Conservation (phyloP, 2,888 invertebrate genomes). For the Drosophila kambysellisi region DNA sequence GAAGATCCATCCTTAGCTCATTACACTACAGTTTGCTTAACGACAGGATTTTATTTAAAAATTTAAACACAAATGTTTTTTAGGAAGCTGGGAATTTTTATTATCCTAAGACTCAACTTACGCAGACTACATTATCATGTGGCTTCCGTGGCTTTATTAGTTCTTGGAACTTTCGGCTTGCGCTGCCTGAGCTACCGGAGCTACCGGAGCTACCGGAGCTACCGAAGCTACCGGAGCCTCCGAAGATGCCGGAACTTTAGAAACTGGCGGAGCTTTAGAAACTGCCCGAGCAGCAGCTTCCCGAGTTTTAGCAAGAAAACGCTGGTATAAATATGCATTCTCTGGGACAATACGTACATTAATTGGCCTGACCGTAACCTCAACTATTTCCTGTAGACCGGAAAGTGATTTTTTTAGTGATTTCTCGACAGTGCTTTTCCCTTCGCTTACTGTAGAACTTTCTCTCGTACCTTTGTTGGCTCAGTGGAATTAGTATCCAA, state of each 20-base stretch:
- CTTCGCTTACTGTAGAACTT: not conserved
- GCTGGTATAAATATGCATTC: too few relatives aligned
- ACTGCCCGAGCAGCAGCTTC: too few relatives aligned
- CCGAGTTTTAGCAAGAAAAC: too few relatives aligned
- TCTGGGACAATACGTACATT: accelerated
- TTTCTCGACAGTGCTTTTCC: not conserved
- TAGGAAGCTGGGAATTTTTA: not conserved
- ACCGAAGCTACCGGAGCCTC: not conserved
- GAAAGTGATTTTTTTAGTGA: not conserved
- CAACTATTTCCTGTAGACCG: too few relatives aligned
- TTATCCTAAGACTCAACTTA: not conserved
- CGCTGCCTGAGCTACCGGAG: too few relatives aligned
- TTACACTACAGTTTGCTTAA: not conserved
- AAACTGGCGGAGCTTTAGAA: too few relatives aligned
- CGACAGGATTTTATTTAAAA: not conserved
- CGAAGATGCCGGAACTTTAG: too few relatives aligned
- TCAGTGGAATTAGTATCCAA: not conserved
- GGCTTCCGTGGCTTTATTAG: not conserved
- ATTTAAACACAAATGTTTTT: not conserved
- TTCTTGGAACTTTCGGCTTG: too few relatives aligned
- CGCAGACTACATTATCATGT: not conserved
- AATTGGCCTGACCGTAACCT: accelerated
- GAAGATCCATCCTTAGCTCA: not conserved
- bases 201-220: not conserved
- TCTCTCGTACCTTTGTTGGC: not conserved